These are phyloP conservation scores for Campoletis raptor DNA, from an alignment of 2,888 invertebrate genomes.

Conservation along the genomic window DNA sequence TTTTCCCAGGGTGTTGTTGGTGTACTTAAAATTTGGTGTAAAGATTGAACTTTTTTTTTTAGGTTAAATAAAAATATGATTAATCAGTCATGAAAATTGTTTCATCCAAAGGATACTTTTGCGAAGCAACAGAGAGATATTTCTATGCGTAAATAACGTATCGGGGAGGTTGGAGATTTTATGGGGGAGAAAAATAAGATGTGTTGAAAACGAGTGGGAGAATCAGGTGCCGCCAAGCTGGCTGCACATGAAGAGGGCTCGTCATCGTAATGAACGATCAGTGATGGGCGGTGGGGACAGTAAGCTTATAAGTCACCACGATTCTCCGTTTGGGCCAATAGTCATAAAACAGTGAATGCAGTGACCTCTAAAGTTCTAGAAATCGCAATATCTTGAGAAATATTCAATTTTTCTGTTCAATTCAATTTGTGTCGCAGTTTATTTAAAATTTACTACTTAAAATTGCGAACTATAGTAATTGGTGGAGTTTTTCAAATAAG, in stretches of 20 bases:
- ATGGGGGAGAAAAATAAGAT: slow-evolving; percentile 27
- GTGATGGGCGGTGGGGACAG: slow-evolving; percentile 80
- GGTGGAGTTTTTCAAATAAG: slow-evolving; percentile 24
- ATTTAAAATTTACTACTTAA: not conserved
- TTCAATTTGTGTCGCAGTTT: not conserved
- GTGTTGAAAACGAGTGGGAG: slow-evolving; percentile 66
- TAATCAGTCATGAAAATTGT: not conserved
- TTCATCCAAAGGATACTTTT: not conserved
- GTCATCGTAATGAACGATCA: slow-evolving; percentile 78
- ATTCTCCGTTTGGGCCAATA: slow-evolving; percentile 81
- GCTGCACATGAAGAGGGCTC: slow-evolving; percentile 82
- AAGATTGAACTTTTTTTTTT: not conserved
- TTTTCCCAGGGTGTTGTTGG: too few species aligned
- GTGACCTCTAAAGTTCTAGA: slow-evolving; percentile 66
- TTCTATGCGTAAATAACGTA: slow-evolving; percentile 15
- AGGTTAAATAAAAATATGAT: not conserved
- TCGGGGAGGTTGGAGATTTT: not conserved
- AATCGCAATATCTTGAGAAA: slow-evolving; percentile 12
- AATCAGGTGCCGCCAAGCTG: slow-evolving; percentile 83
- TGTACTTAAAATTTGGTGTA: too few species aligned
- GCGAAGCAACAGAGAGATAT: not conserved
- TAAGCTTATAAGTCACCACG: slow-evolving; percentile 83
- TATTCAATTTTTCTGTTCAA: not conserved
- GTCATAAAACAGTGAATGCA: slow-evolving; percentile 82
- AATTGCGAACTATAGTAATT: not conserved